Percentiles rank a stretch among this genome's conserved stretches.
These are phyloP conservation scores for Orthonevra nobilis DNA, from an alignment of 2,888 invertebrate genomes.

Conservation along the genomic window DNA sequence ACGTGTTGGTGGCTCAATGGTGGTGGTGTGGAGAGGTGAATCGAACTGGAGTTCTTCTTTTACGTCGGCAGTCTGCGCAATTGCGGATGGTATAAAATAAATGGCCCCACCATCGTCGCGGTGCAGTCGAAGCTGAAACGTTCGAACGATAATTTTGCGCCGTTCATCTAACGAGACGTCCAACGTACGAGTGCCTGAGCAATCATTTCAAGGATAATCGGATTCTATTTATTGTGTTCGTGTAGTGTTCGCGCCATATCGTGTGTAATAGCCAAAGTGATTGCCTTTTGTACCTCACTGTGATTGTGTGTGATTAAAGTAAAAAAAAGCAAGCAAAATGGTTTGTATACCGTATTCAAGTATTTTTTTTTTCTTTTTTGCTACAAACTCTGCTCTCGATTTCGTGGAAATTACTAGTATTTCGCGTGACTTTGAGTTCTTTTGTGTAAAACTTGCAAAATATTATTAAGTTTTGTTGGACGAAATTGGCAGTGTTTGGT, in stretches of 20 bases:
- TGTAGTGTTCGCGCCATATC: not conserved
- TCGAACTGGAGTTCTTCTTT: too few relatives aligned
- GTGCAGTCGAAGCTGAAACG: constrained; percentile 71
- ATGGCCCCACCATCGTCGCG: constrained; percentile 72
- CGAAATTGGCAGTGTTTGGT: too few relatives aligned
- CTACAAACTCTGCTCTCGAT: constrained; percentile 18
- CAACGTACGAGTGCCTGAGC: constrained; percentile 2
- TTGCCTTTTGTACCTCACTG: not conserved
- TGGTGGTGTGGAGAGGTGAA: constrained; percentile 42
- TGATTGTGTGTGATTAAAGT: not conserved
- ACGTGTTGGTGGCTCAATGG: not conserved
- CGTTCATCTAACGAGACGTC: constrained; percentile 1
- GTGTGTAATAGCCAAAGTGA: constrained; percentile 45
- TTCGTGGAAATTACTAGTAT: constrained; percentile 11
- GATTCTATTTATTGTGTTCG: constrained; percentile 34
- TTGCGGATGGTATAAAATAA: constrained; percentile 70
- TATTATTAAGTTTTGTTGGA: too few relatives aligned
- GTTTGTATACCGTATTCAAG: constrained; percentile 35
- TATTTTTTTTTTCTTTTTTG: too few relatives aligned
- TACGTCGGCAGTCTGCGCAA: not conserved
- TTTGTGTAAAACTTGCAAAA: constrained; percentile 2
- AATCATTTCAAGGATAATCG: constrained; percentile 58
- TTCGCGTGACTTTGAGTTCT: not conserved
- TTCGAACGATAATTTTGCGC: constrained; percentile 49
- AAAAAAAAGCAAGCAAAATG: constrained; percentile 43